Conservation (phyloP, 2,888 invertebrate genomes). For the Acanthosepion lycidas region DNA sequence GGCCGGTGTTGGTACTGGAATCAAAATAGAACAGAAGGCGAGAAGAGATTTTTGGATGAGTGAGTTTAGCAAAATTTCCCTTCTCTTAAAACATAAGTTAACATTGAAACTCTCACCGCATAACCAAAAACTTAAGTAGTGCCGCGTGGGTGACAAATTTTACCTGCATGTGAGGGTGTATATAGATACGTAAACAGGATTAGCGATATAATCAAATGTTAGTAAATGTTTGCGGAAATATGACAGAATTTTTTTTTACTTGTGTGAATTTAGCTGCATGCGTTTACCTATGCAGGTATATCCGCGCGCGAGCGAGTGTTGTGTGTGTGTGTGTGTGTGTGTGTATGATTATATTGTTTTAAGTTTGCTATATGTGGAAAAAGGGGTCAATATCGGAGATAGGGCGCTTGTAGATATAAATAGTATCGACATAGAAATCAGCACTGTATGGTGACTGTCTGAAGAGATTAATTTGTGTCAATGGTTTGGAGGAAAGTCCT, state of each 20-base stretch:
- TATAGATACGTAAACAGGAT: not conserved
- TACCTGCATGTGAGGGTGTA: not conserved
- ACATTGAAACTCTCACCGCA: not conserved
- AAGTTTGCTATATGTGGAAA: no score
- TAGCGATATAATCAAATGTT: not conserved
- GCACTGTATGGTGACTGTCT: no score
- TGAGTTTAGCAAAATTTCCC: not conserved
- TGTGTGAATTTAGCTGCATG: not conserved
- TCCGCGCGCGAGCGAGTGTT: fast-evolving
- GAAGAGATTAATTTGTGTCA: no score
- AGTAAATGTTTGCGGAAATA: not conserved
- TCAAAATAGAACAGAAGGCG: not conserved
- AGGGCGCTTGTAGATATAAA: no score
- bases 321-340: not conserved
- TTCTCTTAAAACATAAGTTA: not conserved
- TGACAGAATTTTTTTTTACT: not conserved
- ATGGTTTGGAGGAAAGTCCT: no score
- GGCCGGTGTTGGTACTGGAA: not conserved
- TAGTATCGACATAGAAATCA: no score
- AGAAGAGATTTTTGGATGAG: not conserved
- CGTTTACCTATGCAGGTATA: not conserved
- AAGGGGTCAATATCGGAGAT: no score
- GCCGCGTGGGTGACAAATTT: not conserved
- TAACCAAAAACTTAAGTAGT: not conserved
- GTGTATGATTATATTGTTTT: no score